Evolutionary conservation across 92 coral and sea anemone genomes (phyloP), one percentile per base, ranked within the genome.

Genomic region (Porites cylindrica): DNA sequence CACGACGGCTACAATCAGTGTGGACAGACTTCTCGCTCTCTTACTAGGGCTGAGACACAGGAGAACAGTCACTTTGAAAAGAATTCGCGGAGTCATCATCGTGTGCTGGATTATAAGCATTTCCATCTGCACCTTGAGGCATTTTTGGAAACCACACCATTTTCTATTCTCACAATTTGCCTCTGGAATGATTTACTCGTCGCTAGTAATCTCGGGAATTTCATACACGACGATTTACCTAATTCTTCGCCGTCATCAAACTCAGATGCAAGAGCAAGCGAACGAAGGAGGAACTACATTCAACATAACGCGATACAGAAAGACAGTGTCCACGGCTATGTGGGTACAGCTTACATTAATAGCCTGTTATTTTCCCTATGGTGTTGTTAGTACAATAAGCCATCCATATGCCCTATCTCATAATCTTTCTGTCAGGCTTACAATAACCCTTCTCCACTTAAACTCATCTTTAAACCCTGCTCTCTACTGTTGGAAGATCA

Each of bases 291-390:
- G 18, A n/a, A 56, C 16, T 10, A 10, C 61, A 8, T 8, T 74
- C 63, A 83, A 83, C 81, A 51, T 74, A 7, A 53, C 72, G 18
- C 87, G 71, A 19, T 83, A 73, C 74, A 73, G 24, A 26, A 83
- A 51, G 54, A 54, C 87, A 83, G 87, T 73, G 52, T 73, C n/a
- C 29, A 62, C 63, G 14, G 87, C 80, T 6, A 6, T 83, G 50
- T 83, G 71, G 62, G 8, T 73, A 16, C 87, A 83, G 64, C 8
- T 73, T 9, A 2, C 87, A 2, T 43, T 83, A 63, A 64, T 47
- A 8, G 75, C 75, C 8, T 70, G 75, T 38, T 70, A 13, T 70
- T 9, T 70, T 56, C 61, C 77, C 1, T 32, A 19, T 12, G 77
- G 14, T 16, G 26, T 3, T 6, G 14, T 73, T 18, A 73, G 59